These are phyloP conservation scores for Danio albolineatus DNA, from an alignment of 2,797 vertebrate species.

Conservation along the genomic window DNA sequence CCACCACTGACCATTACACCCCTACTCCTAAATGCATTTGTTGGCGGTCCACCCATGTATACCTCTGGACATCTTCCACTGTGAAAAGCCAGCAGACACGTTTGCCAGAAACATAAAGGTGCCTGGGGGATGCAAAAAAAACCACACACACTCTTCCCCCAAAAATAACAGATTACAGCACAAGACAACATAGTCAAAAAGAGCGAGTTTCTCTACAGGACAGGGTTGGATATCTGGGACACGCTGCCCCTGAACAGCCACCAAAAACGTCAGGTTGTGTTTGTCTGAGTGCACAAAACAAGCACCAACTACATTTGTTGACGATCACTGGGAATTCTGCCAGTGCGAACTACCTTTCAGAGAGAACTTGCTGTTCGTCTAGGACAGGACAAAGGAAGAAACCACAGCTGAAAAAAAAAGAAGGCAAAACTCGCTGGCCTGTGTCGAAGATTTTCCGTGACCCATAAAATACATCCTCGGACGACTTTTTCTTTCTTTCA, in stretches of 20 bases:
- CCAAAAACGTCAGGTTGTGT: slow-evolving; percentile 32
- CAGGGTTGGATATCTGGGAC: slow-evolving; percentile 39
- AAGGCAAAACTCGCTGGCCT: background rate
- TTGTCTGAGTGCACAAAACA: slow-evolving; percentile 41
- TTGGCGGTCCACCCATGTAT: no score
- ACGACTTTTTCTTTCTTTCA: slow-evolving; percentile 5
- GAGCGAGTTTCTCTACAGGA: slow-evolving; percentile 28
- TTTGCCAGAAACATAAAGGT: slow-evolving; percentile 10
- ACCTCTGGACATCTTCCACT: slow-evolving; percentile 3
- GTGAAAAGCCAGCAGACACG: background rate
- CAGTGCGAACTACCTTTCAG: background rate
- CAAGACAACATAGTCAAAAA: slow-evolving; percentile 26
- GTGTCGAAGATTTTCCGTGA: slow-evolving; percentile 1
- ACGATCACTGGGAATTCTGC: slow-evolving; percentile 29
- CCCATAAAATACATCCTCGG: slow-evolving; percentile 9
- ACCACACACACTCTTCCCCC: background rate
- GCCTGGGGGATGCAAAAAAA: slow-evolving; percentile 15
- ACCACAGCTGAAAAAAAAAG: background rate
- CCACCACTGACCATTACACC: no score
- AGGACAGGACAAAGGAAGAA: slow-evolving; percentile 25
- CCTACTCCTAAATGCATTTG: background rate
- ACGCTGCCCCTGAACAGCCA: slow-evolving; percentile 20
- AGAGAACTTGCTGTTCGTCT: slow-evolving; percentile 15
- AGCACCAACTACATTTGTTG: slow-evolving; percentile 26
- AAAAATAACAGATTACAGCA: slow-evolving; percentile 37